Conservation (phyloP, 2,113 vertebrate species). For the Psophia crepitans region DNA sequence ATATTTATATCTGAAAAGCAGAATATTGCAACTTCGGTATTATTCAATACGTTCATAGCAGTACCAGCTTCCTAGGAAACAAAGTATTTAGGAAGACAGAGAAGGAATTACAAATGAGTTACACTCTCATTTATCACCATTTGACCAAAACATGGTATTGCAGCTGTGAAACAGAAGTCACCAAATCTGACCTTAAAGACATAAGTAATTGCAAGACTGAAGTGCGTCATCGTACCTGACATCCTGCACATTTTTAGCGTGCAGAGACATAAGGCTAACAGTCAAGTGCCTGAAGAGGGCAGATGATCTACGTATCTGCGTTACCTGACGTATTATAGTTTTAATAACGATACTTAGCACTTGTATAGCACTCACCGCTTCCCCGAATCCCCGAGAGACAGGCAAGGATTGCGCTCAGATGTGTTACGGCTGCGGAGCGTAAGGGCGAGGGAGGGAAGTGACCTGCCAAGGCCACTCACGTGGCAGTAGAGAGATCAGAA, state of each 20-base stretch:
- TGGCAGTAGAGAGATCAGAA: not conserved
- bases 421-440: not conserved
- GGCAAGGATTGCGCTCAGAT: not conserved
- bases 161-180: slow-evolving; percentile 50
- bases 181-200: slow-evolving; percentile 35
- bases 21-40: slow-evolving; percentile 55
- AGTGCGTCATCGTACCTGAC: not conserved
- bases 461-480: not conserved
- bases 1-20: slow-evolving; percentile 61
- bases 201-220: not conserved
- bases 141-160: slow-evolving; percentile 29
- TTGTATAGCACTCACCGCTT: not conserved
- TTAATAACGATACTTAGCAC: not conserved
- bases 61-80: slow-evolving; percentile 65
- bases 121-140: slow-evolving; percentile 43
- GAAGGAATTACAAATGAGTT: slow-evolving; percentile 45
- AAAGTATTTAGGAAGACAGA: slow-evolving; percentile 58
- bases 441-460: not conserved
- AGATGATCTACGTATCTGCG: not conserved
- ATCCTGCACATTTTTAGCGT: not conserved
- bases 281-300: slow-evolving; percentile 39
- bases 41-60: slow-evolving; percentile 50
- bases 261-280: slow-evolving; percentile 25
- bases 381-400: not conserved
- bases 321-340: slow-evolving; percentile 6